Evolutionary conservation across 2,888 invertebrate species (phyloP).

Genomic region (Tenthredo scrophulariae): DNA sequence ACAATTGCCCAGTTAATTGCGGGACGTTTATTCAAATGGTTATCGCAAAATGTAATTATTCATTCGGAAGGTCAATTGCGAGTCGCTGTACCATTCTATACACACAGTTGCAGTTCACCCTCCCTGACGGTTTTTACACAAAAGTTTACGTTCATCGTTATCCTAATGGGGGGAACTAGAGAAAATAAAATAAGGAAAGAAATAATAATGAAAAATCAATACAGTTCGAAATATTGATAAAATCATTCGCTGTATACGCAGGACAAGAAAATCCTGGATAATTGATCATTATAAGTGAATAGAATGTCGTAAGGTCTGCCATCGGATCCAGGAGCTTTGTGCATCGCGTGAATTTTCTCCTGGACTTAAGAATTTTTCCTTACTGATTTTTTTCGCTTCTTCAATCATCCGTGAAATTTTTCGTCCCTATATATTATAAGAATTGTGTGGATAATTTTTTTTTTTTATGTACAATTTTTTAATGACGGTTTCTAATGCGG

Average conservation of each 20-base stretch:
- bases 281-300: slow-evolving; percentile 31
- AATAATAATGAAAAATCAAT: neutral
- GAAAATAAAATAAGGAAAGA: neutral
- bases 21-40: slow-evolving; percentile 13
- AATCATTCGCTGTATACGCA: neutral
- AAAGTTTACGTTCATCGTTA: neutral
- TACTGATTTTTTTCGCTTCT: neutral
- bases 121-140: neutral
- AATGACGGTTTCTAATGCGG: too few species aligned
- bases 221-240: neutral
- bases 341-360: neutral
- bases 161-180: neutral
- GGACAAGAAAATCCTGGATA: neutral
- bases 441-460: neutral
- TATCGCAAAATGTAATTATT: slow-evolving; percentile 16
- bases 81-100: neutral
- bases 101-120: neutral
- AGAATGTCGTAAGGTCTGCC: neutral
- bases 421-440: neutral
- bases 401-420: neutral
- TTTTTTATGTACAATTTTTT: neutral
- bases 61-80: slow-evolving; percentile 18
- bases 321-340: neutral
- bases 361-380: neutral
- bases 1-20: slow-evolving; percentile 18